Evolutionary conservation across 2,113 vertebrate species (phyloP), one percentile per base, ranked within the genome.

Genomic region (Pagrus major): DNA sequence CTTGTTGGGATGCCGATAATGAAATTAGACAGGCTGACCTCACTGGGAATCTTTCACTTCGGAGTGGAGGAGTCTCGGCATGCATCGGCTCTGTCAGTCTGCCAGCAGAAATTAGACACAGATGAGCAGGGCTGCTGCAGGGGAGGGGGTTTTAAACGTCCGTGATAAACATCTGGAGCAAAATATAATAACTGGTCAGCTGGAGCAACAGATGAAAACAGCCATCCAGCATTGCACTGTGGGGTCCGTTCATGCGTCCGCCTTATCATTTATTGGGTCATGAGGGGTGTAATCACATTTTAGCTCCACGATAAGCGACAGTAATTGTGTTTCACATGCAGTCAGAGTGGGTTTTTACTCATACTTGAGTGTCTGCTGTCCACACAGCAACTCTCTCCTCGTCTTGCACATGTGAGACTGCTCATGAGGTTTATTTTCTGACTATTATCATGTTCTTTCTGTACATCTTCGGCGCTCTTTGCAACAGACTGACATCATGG

Each of bases 191-290:
- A 58, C 8, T 35, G 74, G 27, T 85, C 77, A 78, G 12, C 52
- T 60, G 31, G 51, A 42, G 81, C 88, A 92, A 90, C 88, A 92
- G 81, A 90, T 88, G 71, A 44, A 49, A 70, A 64, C 56, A 29
- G 21, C 44, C 55, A 23, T n/a, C 7, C 41, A 35, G 51, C 37
- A 21, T n/a, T n/a, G n/a, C n/a, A n/a, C 60, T 27, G 9, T 16
- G 16, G 76, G 76, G 25, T 59, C 18, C 73, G 16, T 29, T 60
- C 35, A 33, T n/a, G 51, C 33, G 11, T 29, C 15, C 68, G 42
- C 15, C 56, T 71, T 14, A 44, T 46, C 8, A 18, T 65, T 59
- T n/a, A 60, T 42, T 35, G 12, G 58, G 39, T 41, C 25, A 49
- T 55, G 2, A 69, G n/a, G 16, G 4, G 42, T 39, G 39, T 72